Evolutionary conservation across 2,888 invertebrate genomes (phyloP), one percentile per base, ranked within the genome.

Genomic region (Hemaris fuciformis): DNA sequence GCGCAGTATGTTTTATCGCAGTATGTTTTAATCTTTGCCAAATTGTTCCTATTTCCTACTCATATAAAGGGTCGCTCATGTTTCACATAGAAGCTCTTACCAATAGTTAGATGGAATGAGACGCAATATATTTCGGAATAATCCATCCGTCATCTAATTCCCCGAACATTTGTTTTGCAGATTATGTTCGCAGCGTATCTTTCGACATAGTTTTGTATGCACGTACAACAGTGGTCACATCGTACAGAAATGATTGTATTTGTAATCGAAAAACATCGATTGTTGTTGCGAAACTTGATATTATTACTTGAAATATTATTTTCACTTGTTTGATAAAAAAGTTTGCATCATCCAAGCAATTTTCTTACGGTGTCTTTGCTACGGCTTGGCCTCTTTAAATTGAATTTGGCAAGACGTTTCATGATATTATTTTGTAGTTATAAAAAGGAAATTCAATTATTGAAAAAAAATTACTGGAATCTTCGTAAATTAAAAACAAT

Each of bases 211-310:
- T 60, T 66, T 31, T 48, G 62, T 56, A 64, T 66, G 79, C 77
- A 77, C 77, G 78, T 79, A 73, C 72, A 66, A 60, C 59, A 59
- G 68, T 64, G 73, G 72, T 69, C 66, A 66, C 62, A 64, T 64
- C 61, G 38, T 13, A 38, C 67, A 60, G 67, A 66, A 43, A 71
- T 68, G 61, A 53, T 53, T 53, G 53, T 53, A 7, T 53, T 18
- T 31, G 31, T 31, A 53, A 53, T 31, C 31, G 31, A 53, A 38
- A 38, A 38, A n/a, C 38, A 38, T 38, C 38, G 38, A 38, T 38
- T 38, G 38, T 38, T 10, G 4, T 53, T 53, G 27, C 53, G 31
- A 53, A 53, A 53, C 18, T 4, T 27, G 53, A 53, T 53, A 18
- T 31, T 53, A 53, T 53, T 31, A 53, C 18, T 18, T 10, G 46